Evolutionary conservation across 2,797 vertebrate genomes (phyloP).

Genomic region (Darevskia nairensis): DNA sequence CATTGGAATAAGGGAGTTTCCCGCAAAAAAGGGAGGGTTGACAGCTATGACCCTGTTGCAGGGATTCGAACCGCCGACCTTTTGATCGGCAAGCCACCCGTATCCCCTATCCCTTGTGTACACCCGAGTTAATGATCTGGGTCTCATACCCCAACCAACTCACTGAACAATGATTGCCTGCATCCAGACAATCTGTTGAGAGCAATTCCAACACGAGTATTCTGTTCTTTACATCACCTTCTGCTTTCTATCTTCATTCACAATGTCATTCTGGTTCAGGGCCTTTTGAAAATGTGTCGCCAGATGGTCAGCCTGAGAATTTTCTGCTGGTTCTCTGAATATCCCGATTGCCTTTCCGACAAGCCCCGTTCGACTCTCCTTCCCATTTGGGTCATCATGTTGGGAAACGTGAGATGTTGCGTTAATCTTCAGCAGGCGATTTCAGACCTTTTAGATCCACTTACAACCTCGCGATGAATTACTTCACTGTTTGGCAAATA

Average conservation of each 20-base stretch:
- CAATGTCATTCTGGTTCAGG: conserved; percentile 48
- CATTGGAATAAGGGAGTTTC: too few relatives aligned
- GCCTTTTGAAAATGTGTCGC: conserved; percentile 49
- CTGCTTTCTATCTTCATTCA: conserved; percentile 15
- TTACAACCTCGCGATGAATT: conserved; percentile 78
- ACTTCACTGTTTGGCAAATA: conserved; percentile 77
- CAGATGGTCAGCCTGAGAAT: conserved; percentile 60
- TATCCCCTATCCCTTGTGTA: not conserved
- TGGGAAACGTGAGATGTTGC: conserved; percentile 71
- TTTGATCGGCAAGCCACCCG: too few relatives aligned
- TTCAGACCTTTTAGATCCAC: conserved; percentile 77
- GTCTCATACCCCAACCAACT: not conserved
- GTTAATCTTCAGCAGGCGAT: conserved; percentile 75
- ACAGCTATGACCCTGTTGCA: too few relatives aligned
- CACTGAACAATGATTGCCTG: too few relatives aligned
- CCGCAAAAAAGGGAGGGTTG: too few relatives aligned
- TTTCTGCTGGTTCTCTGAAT: conserved; percentile 52
- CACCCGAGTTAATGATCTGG: not conserved
- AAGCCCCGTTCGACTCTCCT: conserved; percentile 52
- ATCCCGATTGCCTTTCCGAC: conserved; percentile 49
- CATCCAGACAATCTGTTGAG: not conserved
- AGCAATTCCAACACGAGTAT: conserved; percentile 43
- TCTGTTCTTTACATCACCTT: not conserved
- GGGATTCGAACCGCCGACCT: too few relatives aligned
- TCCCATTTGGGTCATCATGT: conserved; percentile 38